Percentiles rank a stretch among this genome's conserved stretches.
phyloP scores from a whole-genome alignment of 1,140 invertebrate species.

The Drosophila elegans region DNA sequence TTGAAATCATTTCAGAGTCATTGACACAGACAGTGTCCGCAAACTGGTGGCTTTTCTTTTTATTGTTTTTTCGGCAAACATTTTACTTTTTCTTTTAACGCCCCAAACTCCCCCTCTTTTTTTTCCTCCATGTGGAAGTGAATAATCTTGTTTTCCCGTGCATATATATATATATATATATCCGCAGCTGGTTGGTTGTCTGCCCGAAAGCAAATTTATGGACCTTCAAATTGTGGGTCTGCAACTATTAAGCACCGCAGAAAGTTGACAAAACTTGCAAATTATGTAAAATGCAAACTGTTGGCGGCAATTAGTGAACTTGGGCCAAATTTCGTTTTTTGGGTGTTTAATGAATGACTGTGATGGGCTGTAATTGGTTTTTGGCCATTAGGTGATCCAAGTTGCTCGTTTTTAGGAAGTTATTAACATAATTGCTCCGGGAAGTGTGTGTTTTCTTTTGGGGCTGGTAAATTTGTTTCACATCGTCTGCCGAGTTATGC shows the following conservation, averaged over 20 bases:
- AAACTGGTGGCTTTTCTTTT: conserved; percentile 38
- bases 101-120: conserved; percentile 38
- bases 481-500: not conserved
- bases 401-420: conserved; percentile 35
- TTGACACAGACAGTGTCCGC: conserved; percentile 64
- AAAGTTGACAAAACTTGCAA: conserved; percentile 71
- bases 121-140: conserved; percentile 34
- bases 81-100: conserved; percentile 77
- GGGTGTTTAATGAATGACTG: conserved; percentile 34
- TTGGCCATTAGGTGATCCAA: conserved; percentile 27
- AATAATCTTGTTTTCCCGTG: conserved; percentile 66
- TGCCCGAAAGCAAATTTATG: conserved; percentile 43
- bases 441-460: conserved; percentile 11
- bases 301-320: conserved; percentile 60
- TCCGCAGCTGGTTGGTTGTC: conserved; percentile 34
- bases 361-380: conserved; percentile 51
- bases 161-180: conserved; percentile 10
- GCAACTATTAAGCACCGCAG: conserved; percentile 26
- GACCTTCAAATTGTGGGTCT: conserved; percentile 46
- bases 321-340: conserved; percentile 37
- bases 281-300: conserved; percentile 59
- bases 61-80: conserved; percentile 66
- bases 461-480: conserved; percentile 3
- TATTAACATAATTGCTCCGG: conserved; percentile 40
- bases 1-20: conserved; percentile 80